These are phyloP conservation scores for Halichoerus grypus DNA, from an alignment of 2,113 vertebrate species.

Conservation along the genomic window DNA sequence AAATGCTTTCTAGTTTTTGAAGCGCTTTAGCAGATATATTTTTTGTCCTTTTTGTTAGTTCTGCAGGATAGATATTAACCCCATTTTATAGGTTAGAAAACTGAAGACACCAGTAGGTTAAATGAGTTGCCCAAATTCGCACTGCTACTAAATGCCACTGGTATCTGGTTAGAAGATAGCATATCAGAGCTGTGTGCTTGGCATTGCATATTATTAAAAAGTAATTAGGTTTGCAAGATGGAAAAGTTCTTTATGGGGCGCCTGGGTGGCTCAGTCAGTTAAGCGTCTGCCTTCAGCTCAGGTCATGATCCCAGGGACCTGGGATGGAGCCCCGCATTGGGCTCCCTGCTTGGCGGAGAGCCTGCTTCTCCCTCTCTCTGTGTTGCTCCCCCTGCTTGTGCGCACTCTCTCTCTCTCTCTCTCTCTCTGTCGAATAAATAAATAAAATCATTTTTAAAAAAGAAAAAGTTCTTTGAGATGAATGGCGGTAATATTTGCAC, in stretches of 20 bases:
- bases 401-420: not conserved
- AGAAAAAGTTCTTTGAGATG: not conserved
- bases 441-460: not conserved
- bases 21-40: not conserved
- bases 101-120: not conserved
- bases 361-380: not conserved
- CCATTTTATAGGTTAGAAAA: conserved; percentile 21
- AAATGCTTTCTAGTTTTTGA: conserved; percentile 6
- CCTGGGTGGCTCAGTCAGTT: not conserved
- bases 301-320: not conserved
- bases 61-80: not conserved
- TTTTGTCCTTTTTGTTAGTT: not conserved
- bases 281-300: not conserved
- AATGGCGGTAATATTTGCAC: not conserved
- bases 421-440: not conserved
- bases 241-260: not conserved
- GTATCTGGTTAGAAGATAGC: not conserved
- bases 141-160: not conserved
- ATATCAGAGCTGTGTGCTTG: not conserved
- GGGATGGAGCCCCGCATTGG: too few relatives aligned
- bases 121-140: not conserved
- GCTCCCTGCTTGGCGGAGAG: too few relatives aligned
- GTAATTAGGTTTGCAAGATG: conserved; percentile 30
- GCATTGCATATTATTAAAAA: conserved; percentile 15
- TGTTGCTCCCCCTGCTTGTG: not conserved